Conservation (phyloP, 2,113 vertebrate genomes). For the Noctilio leporinus region DNA sequence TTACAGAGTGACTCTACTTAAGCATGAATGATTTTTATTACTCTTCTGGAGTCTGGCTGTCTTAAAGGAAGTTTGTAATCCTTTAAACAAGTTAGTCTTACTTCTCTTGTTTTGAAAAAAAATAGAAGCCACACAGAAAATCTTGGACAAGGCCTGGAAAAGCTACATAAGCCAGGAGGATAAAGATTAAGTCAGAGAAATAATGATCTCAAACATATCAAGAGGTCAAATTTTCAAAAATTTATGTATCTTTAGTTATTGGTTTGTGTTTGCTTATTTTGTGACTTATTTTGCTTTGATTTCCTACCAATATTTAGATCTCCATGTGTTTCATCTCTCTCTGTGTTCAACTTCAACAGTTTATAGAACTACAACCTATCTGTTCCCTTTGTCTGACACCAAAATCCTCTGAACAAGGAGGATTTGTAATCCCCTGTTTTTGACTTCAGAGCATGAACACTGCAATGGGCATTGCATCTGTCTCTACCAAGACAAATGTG, state of each 20-base stretch:
- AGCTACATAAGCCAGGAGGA: not conserved
- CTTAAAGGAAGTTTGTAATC: not conserved
- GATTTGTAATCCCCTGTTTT: not conserved
- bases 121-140: not conserved
- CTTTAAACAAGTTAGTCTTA: not conserved
- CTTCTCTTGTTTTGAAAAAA: not conserved
- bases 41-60: not conserved
- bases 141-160: not conserved
- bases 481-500: constrained; percentile 44
- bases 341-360: not conserved
- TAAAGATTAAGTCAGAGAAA: not conserved
- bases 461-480: constrained; percentile 28
- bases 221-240: not conserved
- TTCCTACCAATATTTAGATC: not conserved
- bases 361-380: not conserved
- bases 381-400: not conserved
- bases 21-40: not conserved
- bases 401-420: not conserved
- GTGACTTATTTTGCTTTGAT: not conserved
- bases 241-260: not conserved
- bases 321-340: not conserved
- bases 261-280: not conserved
- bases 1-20: not conserved
- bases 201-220: not conserved
- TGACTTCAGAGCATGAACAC: not conserved